phyloP scores from a whole-genome alignment of 2,797 vertebrate species.

The Melanotaenia parkinsoni region DNA sequence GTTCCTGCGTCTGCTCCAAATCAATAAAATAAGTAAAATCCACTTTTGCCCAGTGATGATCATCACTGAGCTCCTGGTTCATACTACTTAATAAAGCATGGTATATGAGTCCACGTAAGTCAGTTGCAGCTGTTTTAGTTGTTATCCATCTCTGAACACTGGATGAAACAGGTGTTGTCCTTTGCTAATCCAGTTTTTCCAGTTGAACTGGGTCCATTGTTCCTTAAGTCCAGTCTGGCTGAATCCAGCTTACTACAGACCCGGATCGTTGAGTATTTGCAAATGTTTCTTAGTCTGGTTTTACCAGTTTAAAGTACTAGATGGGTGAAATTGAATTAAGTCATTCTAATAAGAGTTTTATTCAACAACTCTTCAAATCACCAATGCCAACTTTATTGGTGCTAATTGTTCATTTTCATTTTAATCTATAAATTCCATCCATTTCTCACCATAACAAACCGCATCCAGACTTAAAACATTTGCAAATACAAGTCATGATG shows the following conservation, averaged over 20 bases:
- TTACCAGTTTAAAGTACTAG: slow-evolving; percentile 37
- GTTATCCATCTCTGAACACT: slow-evolving; percentile 39
- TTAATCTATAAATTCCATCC: slow-evolving; percentile 24
- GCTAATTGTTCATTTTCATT: slow-evolving; percentile 28
- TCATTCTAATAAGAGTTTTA: slow-evolving; percentile 8
- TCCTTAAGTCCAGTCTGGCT: slow-evolving; percentile 42
- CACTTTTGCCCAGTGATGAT: slow-evolving; percentile 16
- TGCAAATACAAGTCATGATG: slow-evolving; percentile 49
- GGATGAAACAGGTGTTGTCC: slow-evolving; percentile 43
- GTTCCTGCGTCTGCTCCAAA: slow-evolving; percentile 51
- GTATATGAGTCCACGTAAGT: slow-evolving; percentile 31
- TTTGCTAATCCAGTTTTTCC: slow-evolving; percentile 62
- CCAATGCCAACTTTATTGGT: slow-evolving; percentile 2
- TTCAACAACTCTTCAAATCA: slow-evolving; percentile 3
- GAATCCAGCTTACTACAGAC: slow-evolving; percentile 40
- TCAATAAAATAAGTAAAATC: slow-evolving; percentile 32
- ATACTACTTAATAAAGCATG: slow-evolving; percentile 22
- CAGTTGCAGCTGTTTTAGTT: slow-evolving; percentile 38
- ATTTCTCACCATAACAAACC: slow-evolving; percentile 16
- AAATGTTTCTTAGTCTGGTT: slow-evolving; percentile 43
- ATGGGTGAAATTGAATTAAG: slow-evolving; percentile 25
- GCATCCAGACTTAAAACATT: slow-evolving; percentile 36
- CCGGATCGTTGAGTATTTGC: slow-evolving; percentile 45
- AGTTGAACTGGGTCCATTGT: slow-evolving; percentile 37
- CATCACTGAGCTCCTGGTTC: slow-evolving; percentile 32